Conservation (phyloP, 2,113 vertebrate genomes). For the Percopsis transmontana region DNA sequence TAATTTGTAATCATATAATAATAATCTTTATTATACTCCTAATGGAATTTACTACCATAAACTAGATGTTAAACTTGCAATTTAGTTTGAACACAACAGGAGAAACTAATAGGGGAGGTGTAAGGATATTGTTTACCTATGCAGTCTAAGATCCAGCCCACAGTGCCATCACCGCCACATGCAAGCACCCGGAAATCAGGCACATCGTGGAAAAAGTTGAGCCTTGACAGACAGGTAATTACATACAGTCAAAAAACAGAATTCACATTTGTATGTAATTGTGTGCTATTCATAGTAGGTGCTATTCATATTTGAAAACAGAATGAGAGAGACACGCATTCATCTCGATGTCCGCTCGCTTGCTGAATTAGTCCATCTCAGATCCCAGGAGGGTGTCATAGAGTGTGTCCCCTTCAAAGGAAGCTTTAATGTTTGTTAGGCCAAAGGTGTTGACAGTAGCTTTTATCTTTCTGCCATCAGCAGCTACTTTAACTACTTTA, state of each 20-base stretch:
- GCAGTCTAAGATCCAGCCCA: constrained; percentile 92
- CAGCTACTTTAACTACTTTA: no score
- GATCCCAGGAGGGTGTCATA: no score
- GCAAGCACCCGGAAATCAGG: constrained; percentile 86
- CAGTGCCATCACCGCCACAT: constrained; percentile 91
- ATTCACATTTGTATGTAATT: no score
- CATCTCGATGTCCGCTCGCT: no score
- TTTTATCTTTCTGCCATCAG: no score
- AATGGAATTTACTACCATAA: background rate
- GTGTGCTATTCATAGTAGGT: no score
- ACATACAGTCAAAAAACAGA: background rate
- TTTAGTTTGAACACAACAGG: no score
- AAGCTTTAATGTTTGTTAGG: constrained; percentile 53
- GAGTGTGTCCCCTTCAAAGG: constrained; percentile 49
- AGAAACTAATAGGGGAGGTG: no score
- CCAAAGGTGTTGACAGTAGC: constrained; percentile 56
- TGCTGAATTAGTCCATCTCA: no score
- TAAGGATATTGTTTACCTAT: constrained; percentile 77
- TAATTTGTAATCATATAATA: no score
- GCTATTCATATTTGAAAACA: no score
- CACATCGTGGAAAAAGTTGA: constrained; percentile 89
- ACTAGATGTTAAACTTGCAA: background rate
- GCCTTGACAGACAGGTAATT: constrained; percentile 65
- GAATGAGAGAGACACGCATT: background rate
- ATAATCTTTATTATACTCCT: background rate